phyloP scores from a whole-genome alignment of 2,888 invertebrate species.

The Stenchaetothrips biformis region DNA sequence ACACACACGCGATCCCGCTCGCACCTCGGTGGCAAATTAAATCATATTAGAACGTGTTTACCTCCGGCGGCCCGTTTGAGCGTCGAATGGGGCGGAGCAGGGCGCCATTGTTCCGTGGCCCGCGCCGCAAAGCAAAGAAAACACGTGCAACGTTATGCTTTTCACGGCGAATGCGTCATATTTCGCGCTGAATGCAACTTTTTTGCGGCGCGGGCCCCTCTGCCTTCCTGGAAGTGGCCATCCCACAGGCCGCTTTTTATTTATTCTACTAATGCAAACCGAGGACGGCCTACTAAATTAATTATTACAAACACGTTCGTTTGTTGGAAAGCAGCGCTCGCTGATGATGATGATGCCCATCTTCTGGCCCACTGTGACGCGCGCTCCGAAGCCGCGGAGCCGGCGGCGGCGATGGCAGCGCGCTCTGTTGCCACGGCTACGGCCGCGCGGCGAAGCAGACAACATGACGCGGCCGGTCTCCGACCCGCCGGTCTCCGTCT shows the following conservation, averaged over 20 bases:
- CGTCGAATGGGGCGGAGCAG: background rate
- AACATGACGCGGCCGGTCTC: background rate
- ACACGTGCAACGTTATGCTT: slow-evolving; percentile 21
- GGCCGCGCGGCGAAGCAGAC: background rate
- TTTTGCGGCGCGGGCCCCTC: background rate
- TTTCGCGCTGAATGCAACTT: background rate
- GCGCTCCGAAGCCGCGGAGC: background rate
- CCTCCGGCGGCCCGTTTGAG: background rate
- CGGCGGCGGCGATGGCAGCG: background rate
- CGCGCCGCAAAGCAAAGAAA: background rate
- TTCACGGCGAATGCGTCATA: slow-evolving; percentile 22
- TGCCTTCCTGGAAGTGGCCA: no score
- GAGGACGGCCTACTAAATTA: background rate
- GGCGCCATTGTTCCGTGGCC: no score
- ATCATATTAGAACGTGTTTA: background rate
- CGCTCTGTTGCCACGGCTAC: background rate
- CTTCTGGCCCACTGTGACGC: no score
- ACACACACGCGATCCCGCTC: no score
- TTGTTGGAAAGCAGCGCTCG: no score
- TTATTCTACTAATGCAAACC: background rate
- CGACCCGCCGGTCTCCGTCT: background rate
- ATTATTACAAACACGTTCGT: background rate
- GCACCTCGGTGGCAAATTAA: background rate
- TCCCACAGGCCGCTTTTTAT: no score
- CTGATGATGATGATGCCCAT: no score